phyloP scores from a whole-genome alignment of 2,113 vertebrate genomes.

The Crotophaga sulcirostris region DNA sequence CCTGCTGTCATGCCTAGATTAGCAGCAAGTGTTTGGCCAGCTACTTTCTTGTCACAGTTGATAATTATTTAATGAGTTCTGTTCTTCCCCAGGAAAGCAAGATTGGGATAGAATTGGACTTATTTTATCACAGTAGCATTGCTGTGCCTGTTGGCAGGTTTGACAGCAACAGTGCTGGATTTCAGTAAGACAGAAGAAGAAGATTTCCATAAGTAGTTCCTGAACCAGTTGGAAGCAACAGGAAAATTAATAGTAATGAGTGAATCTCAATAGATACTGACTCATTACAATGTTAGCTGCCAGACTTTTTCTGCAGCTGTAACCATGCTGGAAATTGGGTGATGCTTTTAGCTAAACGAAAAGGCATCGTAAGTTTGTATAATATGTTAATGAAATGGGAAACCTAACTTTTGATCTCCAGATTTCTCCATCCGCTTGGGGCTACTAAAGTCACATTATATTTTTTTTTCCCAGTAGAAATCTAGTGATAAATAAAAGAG shows the following conservation, averaged over 20 bases:
- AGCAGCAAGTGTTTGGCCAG: constrained; percentile 66
- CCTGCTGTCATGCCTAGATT: constrained; percentile 63
- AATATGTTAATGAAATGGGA: not conserved
- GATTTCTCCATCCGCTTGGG: not conserved
- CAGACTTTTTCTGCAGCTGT: constrained; percentile 46
- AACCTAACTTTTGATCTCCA: not conserved
- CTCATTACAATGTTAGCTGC: constrained; percentile 47
- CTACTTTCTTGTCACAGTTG: constrained; percentile 64
- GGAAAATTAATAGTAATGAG: constrained; percentile 54
- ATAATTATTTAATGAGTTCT: constrained; percentile 70
- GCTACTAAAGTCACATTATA: not conserved
- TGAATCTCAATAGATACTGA: constrained; percentile 53
- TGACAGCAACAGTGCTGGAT: constrained; percentile 42
- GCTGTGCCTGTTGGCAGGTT: constrained; percentile 36
- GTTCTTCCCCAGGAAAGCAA: constrained; percentile 65
- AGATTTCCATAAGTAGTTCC: constrained; percentile 70
- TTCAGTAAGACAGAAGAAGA: constrained; percentile 60
- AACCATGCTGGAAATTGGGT: constrained; percentile 12
- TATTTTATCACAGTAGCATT: constrained; percentile 57
- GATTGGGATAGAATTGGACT: constrained; percentile 57
- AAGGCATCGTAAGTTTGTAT: not conserved
- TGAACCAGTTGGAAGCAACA: not conserved
- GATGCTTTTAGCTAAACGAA: constrained; percentile 32
- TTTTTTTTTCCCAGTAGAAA: not conserved
- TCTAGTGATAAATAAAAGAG: not conserved